Evolutionary conservation across 2,797 vertebrate species (phyloP), one percentile per base, ranked within the genome.

Genomic region (Linurgus olivaceus): DNA sequence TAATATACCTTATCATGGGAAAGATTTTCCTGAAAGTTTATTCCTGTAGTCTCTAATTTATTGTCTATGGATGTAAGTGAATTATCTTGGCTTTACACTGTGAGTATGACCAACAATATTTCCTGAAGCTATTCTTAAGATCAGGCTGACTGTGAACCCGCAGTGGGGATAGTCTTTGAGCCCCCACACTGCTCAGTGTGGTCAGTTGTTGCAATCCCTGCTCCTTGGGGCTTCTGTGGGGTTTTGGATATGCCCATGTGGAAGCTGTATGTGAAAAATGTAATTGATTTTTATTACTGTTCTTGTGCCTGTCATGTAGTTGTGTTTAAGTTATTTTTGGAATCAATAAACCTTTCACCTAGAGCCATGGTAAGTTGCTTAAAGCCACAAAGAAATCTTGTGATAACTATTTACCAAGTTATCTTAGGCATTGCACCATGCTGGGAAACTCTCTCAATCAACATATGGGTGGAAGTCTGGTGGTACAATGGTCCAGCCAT

Each of bases 391-490:
- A 73, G 59, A 58, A 50, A 33, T 62, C 11, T 38, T 13, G 3
- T 21, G 13, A 47, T 73, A 35, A 17, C 6, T 57, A 33, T 24
- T 23, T 76, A 45, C 33, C 2, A 4, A 13, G 7, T 59, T 67
- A 47, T 8, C 13, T 37, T 31, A 18, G 26, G 17, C 3, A 2
- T 37, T 55, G 18, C 45, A 12, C 13, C 18, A 14, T 0, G 4
- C 40, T 45, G 47, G 55, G 33, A 63, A 71, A 11, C 37, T 62
- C 55, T 86, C n/a, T 57, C 19, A 23, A 10, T 4, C 14, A 23
- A 10, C 0, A 0, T 33, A 2, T 1, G 3, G 5, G 28, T 51
- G 15, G 40, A 58, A 73, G 18, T 29, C 25, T 26, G 15, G 37
- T 5, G 2, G 5, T 47, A 14, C 1, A 2, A 4, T 38, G 48